A percentile compares a stretch with the other conserved stretches of the same genome.
Evolutionary conservation across 1,140 invertebrate genomes (phyloP).

Genomic region (Dendroctonus ponderosae): DNA sequence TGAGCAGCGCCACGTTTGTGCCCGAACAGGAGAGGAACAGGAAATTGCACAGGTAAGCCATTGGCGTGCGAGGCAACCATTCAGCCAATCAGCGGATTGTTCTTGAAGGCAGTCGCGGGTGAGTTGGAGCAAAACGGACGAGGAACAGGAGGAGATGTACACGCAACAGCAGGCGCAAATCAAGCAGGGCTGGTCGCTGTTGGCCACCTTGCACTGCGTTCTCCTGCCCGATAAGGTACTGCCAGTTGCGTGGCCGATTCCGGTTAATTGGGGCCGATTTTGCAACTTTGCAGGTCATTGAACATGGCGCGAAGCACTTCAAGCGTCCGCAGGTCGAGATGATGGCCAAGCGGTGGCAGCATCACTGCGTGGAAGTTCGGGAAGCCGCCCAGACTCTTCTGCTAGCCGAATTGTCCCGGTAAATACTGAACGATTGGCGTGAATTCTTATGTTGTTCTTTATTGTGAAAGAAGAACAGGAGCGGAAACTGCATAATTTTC

Average conservation of each 20-base stretch:
- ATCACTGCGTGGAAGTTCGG: constrained; percentile 94
- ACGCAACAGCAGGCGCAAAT: constrained; percentile 86
- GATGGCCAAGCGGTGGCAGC: constrained; percentile 96
- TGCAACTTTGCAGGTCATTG: constrained; percentile 39
- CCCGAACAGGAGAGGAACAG: constrained; percentile 78
- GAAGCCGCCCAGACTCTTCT: constrained; percentile 95
- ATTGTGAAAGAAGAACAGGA: no score
- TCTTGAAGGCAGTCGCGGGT: constrained; percentile 50
- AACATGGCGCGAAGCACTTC: constrained; percentile 72
- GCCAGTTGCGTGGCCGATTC: background rate
- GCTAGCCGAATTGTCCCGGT: constrained; percentile 86
- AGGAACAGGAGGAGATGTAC: constrained; percentile 77
- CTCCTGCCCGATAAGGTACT: constrained; percentile 85
- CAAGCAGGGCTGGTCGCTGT: constrained; percentile 93
- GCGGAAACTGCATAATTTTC: no score
- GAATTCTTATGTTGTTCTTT: no score
- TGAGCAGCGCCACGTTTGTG: constrained; percentile 93
- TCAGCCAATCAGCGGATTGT: background rate
- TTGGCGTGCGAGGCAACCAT: background rate
- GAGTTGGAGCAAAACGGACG: constrained; percentile 69
- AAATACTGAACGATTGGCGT: background rate
- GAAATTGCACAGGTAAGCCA: constrained; percentile 63
- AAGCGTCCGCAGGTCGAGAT: constrained; percentile 94
- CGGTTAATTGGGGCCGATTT: background rate
- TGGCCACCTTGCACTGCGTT: constrained; percentile 95